Evolutionary conservation across 2,888 invertebrate genomes (phyloP), one percentile per base, ranked within the genome.

Genomic region (Acronicta alni): DNA sequence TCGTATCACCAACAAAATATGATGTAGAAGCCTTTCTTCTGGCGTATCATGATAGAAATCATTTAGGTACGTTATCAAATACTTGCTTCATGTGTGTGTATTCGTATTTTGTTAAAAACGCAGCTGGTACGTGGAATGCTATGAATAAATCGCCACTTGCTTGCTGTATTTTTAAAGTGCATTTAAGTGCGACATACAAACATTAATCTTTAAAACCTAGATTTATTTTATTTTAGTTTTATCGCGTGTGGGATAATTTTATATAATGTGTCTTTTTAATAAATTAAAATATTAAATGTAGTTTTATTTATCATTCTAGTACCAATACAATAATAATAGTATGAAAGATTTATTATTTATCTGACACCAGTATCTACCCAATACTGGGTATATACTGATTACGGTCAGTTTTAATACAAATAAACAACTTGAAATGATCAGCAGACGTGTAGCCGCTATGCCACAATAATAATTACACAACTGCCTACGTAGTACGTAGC

Each of bases 131-230:
- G 66, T 59, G 57, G 55, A 67, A 49, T 57, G 54, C 56, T 49
- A 64, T 59, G 67, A 64, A 60, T 57, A 44, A 20, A 53, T 62
- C 52, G 48, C 67, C 70, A 66, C 61, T 61, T 72, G 74, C 76
- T 77, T 75, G 76, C 82, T 86, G 83, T 81, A 82, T 82, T 83
- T 82, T 83, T 72, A 66, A 79, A 81, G 77, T 84, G 87, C 87
- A 86, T 87, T 86, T 87, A 85, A 76, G 76, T 81, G 77, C 80
- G 77, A 76, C 77, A 72, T 72, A 79, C 72, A 75, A 45, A 64
- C 49, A 66, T 59, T 70, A 72, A 69, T 73, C 69, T 49, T 72
- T 56, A 65, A 53, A 60, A 63, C 70, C 61, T 76, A 68, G 73
- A 74, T 75, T 74, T 67, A 74, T 68, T 66, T 57, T 82, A 81